Evolutionary conservation across 2,797 vertebrate genomes (phyloP).

Genomic region (Ciconia nigra): DNA sequence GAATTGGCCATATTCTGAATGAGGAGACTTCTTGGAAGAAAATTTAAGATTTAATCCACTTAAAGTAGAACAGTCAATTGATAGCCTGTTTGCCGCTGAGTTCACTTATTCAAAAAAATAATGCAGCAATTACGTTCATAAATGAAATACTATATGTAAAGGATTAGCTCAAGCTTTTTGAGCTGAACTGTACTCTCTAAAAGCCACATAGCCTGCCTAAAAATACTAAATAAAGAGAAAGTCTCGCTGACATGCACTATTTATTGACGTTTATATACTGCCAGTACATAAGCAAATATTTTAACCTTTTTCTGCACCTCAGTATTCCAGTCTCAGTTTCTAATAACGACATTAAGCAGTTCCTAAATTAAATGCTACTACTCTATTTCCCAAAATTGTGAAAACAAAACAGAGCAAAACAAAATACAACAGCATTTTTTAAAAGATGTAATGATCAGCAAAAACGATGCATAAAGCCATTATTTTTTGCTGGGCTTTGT

Average conservation of each 20-base stretch:
- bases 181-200: not conserved
- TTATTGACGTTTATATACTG: not conserved
- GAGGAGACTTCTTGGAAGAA: not conserved
- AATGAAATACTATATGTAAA: not conserved
- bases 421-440: not conserved
- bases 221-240: not conserved
- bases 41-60: not conserved
- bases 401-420: not conserved
- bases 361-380: not conserved
- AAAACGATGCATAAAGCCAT: constrained; percentile 40
- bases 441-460: constrained; percentile 27
- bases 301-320: not conserved
- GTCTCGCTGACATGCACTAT: not conserved
- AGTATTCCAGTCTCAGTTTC: not conserved
- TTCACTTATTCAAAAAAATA: constrained; percentile 11
- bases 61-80: not conserved
- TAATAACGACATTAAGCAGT: not conserved
- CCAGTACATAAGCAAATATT: not conserved
- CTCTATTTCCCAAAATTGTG: not conserved
- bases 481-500: constrained; percentile 64
- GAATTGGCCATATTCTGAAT: not conserved
- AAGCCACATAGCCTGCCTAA: not conserved
- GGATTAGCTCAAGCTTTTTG: constrained; percentile 11
- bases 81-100: not conserved
- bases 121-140: not conserved